Base-by-base conservation (phyloP, 2,113 vertebrate species). In the Greenwoodochromis staneri region DNA sequence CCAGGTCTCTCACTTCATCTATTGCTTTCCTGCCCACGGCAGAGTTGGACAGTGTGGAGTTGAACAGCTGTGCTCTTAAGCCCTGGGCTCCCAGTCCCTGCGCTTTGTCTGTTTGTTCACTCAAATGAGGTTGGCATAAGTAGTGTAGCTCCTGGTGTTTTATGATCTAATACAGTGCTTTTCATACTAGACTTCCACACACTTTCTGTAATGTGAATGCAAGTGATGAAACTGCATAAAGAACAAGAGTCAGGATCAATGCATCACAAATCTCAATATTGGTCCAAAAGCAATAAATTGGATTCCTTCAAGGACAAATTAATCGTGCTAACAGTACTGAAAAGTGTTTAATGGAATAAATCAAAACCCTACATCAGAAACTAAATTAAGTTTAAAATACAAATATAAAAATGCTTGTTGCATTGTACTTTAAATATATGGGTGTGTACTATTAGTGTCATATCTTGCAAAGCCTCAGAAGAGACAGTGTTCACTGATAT, bases 51-150 rank as follows among this genome's bases (percentile, higher is more conserved):
- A 61, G 10, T 69, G 55, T 73, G 81, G 51, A 87, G 80, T 55
- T 88, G 89, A 94, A 87, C 93, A 92, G 90, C 90, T 95, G 94
- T 85, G 91, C 84, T 91, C 82, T 85, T 47, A 47, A 85, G 88
- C 91, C 88, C 49, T 10, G 13, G 85, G 91, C 89, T 87, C 34
- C 61, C 85, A 29, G 54, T 86, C 55, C 84, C 63, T 13, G 29
- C 10, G 34, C 55, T 89, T 53, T 42, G 38, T 38, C 54, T 87
- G 82, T 90, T 80, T 93, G 87, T 84, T 89, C 82, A 80, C 84
- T 91, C 47, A 91, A 88, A 92, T 93, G 31, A 89, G 29, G 86
- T 82, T 92, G 45, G 59, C 85, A 82, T 34, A 80, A 45, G 45
- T 85, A 59, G 13, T 80, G 29, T 5, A 71, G 38, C 24, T 24